Evolutionary conservation across 2,113 vertebrate genomes (phyloP).

Genomic region (Barnardius zonarius): DNA sequence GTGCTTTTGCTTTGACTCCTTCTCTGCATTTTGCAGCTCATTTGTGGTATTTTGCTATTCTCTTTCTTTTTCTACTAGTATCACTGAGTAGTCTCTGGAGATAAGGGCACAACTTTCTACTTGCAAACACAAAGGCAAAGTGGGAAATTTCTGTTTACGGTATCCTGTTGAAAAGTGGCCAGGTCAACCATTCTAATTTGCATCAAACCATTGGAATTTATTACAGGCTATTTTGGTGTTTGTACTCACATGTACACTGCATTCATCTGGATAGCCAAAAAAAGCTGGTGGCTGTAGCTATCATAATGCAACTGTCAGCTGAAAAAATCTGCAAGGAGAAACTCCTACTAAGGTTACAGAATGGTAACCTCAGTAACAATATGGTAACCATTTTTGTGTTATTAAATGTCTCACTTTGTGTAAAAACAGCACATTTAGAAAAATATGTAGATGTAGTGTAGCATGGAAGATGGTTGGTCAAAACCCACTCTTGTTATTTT

Average conservation of each 20-base stretch:
- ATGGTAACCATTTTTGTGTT: background rate
- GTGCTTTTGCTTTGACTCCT: background rate
- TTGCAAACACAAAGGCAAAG: background rate
- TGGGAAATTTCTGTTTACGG: background rate
- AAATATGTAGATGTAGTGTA: background rate
- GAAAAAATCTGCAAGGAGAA: background rate
- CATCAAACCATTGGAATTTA: background rate
- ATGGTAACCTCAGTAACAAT: background rate
- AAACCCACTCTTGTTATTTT: slow-evolving; percentile 41
- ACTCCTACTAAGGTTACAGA: slow-evolving; percentile 9
- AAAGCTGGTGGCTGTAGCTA: background rate
- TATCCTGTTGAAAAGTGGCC: background rate
- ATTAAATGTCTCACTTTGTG: background rate
- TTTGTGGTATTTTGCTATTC: background rate
- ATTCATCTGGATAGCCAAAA: slow-evolving; percentile 15
- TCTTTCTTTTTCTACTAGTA: background rate
- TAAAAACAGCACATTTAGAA: slow-evolving; percentile 21
- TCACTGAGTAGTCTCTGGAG: background rate
- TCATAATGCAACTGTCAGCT: background rate
- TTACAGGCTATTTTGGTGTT: background rate
- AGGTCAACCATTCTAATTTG: background rate
- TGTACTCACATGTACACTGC: background rate
- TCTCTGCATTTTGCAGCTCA: background rate
- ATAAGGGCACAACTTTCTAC: background rate
- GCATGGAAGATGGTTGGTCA: background rate